Evolutionary conservation across 2,797 vertebrate genomes (phyloP), one percentile per base, ranked within the genome.

Genomic region (Arctocebus calabarensis): DNA sequence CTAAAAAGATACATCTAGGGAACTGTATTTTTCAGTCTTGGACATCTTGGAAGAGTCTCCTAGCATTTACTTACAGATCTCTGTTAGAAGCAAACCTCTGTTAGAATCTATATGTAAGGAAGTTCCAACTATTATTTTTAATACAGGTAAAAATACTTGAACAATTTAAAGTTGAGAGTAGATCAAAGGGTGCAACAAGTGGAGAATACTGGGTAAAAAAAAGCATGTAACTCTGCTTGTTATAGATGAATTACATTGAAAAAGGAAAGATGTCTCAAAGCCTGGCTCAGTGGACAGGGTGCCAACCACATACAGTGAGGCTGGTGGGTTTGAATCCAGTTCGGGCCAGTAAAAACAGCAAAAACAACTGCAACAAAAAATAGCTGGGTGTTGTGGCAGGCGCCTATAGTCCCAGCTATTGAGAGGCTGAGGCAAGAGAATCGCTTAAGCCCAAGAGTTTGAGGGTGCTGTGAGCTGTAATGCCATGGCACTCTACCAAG

Each of bases 41-140:
- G 37, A 6, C 16, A 75, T 6, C 40, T 88, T 85, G 34, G 5
- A 84, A 82, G 74, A 12, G 5, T 83, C 23, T 75, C 78, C 34
- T 70, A 74, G 29, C 32, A 90, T 70, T 95, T 85, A 37, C 16
- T 37, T 55, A 52, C 48, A 52, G 48, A 52, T 16, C 14, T 52
- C 48, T 52, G 48, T 52, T 52, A 52, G 48, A 52, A 70, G 37
- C 87, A 94, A 86, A 94, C 66, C 16, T 86, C 52, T 92, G 5
- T 48, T 79, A 94, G 59, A 43, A 48, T 57, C 25, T 74, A 16
- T 9, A 75, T 0, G 12, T 16, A 57, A 84, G 25, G 16, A 74
- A 77, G 11, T 82, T 62, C 20, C 48, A 75, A 62, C 27, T 74
- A 59, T 84, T 89, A 86, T 78, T 83, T 92, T 85, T 79, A 81